A percentile compares a stretch with the other conserved stretches of the same genome.
Conservation (phyloP, 1,140 invertebrate species). For the Hycleus phaleratus region DNA sequence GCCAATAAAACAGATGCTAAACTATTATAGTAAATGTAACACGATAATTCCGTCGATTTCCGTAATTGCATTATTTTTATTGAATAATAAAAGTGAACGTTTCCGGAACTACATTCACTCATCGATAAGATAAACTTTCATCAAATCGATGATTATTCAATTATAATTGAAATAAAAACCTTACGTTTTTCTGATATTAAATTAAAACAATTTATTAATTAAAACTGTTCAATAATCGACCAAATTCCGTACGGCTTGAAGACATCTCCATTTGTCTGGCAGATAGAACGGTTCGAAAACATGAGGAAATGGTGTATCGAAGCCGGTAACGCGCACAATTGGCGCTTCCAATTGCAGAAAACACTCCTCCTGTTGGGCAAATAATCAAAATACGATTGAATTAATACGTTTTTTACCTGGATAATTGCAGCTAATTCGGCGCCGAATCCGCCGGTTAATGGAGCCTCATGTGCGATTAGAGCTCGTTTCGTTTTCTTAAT, state of each 20-base stretch:
- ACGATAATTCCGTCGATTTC: too few relatives aligned
- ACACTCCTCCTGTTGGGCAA: conserved; percentile 69
- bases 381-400: neutral
- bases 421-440: conserved; percentile 92
- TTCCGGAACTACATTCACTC: too few relatives aligned
- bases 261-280: conserved; percentile 88
- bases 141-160: too few relatives aligned
- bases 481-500: conserved; percentile 89
- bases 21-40: too few relatives aligned
- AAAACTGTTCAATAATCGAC: conserved; percentile 58
- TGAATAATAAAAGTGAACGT: too few relatives aligned
- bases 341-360: conserved; percentile 94
- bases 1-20: too few relatives aligned
- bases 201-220: too few relatives aligned
- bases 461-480: conserved; percentile 93
- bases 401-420: conserved; percentile 55
- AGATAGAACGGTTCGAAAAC: conserved; percentile 94
- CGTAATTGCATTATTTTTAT: too few relatives aligned
- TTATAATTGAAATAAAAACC: too few relatives aligned
- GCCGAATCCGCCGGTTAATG: conserved; percentile 90
- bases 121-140: too few relatives aligned
- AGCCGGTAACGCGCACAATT: conserved; percentile 84
- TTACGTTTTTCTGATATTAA: too few relatives aligned
- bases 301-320: conserved; percentile 96
- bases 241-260: conserved; percentile 70